Base-by-base conservation (phyloP, 2,113 vertebrate genomes). In the Callionymus lyra region DNA sequence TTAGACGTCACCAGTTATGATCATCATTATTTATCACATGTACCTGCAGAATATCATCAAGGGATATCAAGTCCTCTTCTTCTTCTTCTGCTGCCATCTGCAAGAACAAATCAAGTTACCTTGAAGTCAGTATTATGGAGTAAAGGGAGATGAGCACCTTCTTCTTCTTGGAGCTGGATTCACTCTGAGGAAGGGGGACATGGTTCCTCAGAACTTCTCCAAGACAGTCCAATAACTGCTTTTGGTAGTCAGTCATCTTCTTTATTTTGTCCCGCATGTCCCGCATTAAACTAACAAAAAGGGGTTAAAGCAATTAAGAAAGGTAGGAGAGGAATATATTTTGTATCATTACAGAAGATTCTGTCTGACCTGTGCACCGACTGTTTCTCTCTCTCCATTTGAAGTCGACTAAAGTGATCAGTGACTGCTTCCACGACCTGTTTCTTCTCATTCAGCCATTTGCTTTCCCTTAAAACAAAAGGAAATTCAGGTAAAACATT, bases 1-100 rank as follows among this genome's bases (percentile, higher is more conserved):
- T n/a, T n/a, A n/a, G n/a, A n/a, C n/a, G n/a, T n/a, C n/a, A n/a
- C n/a, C n/a, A n/a, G n/a, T n/a, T n/a, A 27, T 27, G 21, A 27
- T 4, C 21, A 27, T 5, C 4, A 27, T 27, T 27, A 27, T 27
- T 27, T 27, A 27, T 27, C 21, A 27, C 58, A 68, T 67, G 16
- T 55, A 85, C 86, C 84, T 87, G 84, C 6, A 87, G 77, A 55
- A 87, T 83, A 43, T 85, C 77, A 68, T 52, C 72, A 9, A 87
- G 66, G 14, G 84, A 80, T 65, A 86, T 64, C 9, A 82, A 59
- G 37, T 80, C 50, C 34, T 45, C 46, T 12, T 55, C 56, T 6
- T 53, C 12, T 11, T 48, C 50, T 3, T 42, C 36, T 6, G 47
- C 15, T 12, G 31, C 10, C n/a, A 31, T 68, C 78, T 82, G 58